Evolutionary conservation across 2,797 vertebrate genomes (phyloP).

Genomic region (Scolopax bukidnonensis): DNA sequence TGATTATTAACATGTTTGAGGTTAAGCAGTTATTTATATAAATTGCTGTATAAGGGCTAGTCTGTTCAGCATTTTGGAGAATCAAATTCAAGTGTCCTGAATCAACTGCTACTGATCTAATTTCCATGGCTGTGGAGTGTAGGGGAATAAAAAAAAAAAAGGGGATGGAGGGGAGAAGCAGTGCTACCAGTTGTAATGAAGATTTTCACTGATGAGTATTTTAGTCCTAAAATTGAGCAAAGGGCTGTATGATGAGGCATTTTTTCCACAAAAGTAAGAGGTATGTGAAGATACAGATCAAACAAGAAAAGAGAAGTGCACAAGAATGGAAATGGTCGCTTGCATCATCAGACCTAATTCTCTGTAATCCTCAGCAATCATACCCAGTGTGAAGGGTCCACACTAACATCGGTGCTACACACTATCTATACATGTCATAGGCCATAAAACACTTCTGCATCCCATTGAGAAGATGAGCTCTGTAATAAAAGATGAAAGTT

Average conservation of each 20-base stretch:
- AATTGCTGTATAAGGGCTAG: background rate
- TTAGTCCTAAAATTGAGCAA: background rate
- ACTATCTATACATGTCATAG: background rate
- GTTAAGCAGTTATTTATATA: background rate
- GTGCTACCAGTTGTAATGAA: background rate
- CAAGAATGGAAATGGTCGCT: background rate
- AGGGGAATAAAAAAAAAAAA: rapidly evolving
- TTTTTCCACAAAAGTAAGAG: background rate
- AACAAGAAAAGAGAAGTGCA: background rate
- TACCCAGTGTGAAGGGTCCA: background rate
- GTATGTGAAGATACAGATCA: background rate
- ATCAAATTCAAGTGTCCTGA: background rate
- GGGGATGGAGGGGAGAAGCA: rapidly evolving
- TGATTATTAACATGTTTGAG: background rate
- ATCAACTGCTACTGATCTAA: background rate
- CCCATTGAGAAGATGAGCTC: background rate
- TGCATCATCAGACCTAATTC: background rate
- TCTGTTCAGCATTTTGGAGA: background rate
- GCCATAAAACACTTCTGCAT: background rate
- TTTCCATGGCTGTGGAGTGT: background rate
- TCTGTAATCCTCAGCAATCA: background rate
- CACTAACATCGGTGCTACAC: background rate
- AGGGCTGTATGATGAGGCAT: background rate
- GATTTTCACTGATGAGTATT: background rate
- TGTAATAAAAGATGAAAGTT: background rate